These are phyloP conservation scores for Podocnemis expansa DNA, from an alignment of 2,113 vertebrate species.

Conservation along the genomic window DNA sequence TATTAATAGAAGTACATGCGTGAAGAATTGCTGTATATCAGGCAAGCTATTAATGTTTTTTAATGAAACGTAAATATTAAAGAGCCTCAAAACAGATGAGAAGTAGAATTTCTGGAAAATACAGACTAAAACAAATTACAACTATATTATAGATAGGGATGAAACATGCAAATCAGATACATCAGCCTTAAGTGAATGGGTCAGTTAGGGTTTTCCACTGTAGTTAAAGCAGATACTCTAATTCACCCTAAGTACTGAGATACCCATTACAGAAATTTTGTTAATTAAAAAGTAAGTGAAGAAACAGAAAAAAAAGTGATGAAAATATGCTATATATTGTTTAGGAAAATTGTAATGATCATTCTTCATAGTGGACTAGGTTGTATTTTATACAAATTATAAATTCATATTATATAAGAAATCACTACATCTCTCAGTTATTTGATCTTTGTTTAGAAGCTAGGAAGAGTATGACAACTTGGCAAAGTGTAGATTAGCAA, in stretches of 20 bases:
- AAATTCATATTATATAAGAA: constrained; percentile 17
- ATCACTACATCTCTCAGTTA: constrained; percentile 13
- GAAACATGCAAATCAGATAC: constrained; percentile 16
- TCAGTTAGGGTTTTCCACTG: constrained; percentile 52
- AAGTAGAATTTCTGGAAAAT: constrained; percentile 26
- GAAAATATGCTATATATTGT: constrained; percentile 31
- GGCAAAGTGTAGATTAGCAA: constrained; percentile 39
- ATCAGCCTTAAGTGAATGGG: constrained; percentile 58
- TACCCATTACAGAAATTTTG: constrained; percentile 41
- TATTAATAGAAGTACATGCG: accelerated
- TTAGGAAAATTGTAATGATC: constrained; percentile 27
- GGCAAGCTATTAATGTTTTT: accelerated
- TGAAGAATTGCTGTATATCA: background rate
- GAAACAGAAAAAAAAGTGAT: background rate
- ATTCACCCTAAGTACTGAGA: constrained; percentile 30
- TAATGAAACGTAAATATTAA: accelerated
- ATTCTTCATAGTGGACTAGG: background rate
- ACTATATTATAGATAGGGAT: constrained; percentile 22
- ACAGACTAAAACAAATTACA: constrained; percentile 39
- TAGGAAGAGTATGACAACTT: constrained; percentile 16
- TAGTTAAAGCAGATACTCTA: constrained; percentile 42
- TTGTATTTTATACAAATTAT: constrained; percentile 16
- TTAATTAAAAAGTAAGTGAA: constrained; percentile 49
- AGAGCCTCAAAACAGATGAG: background rate
- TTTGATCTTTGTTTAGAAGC: constrained; percentile 35